These are phyloP conservation scores for Drosophila watanabei DNA, from an alignment of 1,140 invertebrate genomes.

Conservation along the genomic window DNA sequence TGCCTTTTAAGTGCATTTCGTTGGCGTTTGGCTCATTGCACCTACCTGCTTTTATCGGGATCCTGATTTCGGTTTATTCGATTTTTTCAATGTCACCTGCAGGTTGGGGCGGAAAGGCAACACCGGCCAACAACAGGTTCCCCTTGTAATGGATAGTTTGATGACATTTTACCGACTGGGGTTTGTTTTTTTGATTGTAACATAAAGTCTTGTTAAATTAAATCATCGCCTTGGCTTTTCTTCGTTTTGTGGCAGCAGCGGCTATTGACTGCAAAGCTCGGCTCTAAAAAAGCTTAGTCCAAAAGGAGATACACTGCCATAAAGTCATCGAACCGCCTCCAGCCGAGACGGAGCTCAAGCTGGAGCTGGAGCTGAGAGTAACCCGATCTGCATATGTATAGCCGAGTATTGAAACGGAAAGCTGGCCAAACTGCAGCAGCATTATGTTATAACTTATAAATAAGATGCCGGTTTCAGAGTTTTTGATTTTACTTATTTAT, in stretches of 20 bases:
- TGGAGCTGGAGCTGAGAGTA: background rate
- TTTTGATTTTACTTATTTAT: slow-evolving; percentile 29
- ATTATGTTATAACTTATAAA: slow-evolving; percentile 23
- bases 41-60: slow-evolving; percentile 14
- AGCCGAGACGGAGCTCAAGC: background rate
- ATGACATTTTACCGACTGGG: slow-evolving; percentile 50
- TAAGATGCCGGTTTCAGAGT: slow-evolving; percentile 19
- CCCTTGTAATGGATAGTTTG: slow-evolving; percentile 47
- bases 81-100: slow-evolving; percentile 41
- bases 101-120: slow-evolving; percentile 12
- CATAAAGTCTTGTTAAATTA: slow-evolving; percentile 27
- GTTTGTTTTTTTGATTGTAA: slow-evolving; percentile 40
- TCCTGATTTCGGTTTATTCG: slow-evolving; percentile 8
- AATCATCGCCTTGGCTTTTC: slow-evolving; percentile 27
- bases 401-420: background rate
- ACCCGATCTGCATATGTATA: slow-evolving; percentile 5
- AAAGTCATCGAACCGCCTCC: slow-evolving; percentile 5
- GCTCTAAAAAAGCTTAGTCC: background rate
- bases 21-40: slow-evolving; percentile 23
- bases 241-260: slow-evolving; percentile 6
- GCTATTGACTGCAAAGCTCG: slow-evolving; percentile 20
- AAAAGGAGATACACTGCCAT: slow-evolving; percentile 7
- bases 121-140: slow-evolving; percentile 48
- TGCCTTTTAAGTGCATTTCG: slow-evolving; percentile 20
- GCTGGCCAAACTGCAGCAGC: slow-evolving; percentile 4